Evolutionary conservation across 2,797 vertebrate species (phyloP), one percentile per base, ranked within the genome.

Genomic region (Cirrhinus molitorella): DNA sequence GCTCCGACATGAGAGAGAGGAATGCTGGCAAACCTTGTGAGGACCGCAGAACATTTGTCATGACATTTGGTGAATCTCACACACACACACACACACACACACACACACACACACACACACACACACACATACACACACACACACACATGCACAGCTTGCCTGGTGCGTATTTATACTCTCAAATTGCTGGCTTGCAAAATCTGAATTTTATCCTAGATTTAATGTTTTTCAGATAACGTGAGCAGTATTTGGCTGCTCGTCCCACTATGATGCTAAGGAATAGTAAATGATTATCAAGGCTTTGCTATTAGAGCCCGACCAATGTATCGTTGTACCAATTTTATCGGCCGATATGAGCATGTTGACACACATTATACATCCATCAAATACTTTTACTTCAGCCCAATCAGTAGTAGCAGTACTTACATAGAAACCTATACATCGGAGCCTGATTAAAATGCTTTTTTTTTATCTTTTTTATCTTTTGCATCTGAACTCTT

Each of bases 1-100:
- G 87, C 87, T 88, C 73, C 43, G 76, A 89, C 88, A 88, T 83
- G 87, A 87, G 84, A 79, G 53, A 80, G 83, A 45, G 84, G 85
- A 88, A 88, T 88, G 85, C 84, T 85, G 81, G 83, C 66, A 77
- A 68, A 63, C 81, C 68, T 75, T 78, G 65, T 28, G 84, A 76
- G 85, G 57, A 82, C 47, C 59, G 45, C 81, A 85, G 82, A 81
- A 61, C 87, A 88, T 88, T 89, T 89, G 88, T 86, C 84, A 84
- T 75, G 79, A 88, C 88, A 85, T 90, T 88, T 89, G 87, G 83
- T 87, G 61, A 76, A 73, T 86, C 72, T 57, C 63, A 73, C 71
- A 55, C 68, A 66, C 78, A 70, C 77, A 73, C 73, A 73, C 19
- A 80, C 55, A 67, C 34, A 40, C 51, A 57, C 23, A 45, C n/a